Base-by-base conservation (phyloP, 2,113 vertebrate species). In the Pelvicachromis taeniatus region DNA sequence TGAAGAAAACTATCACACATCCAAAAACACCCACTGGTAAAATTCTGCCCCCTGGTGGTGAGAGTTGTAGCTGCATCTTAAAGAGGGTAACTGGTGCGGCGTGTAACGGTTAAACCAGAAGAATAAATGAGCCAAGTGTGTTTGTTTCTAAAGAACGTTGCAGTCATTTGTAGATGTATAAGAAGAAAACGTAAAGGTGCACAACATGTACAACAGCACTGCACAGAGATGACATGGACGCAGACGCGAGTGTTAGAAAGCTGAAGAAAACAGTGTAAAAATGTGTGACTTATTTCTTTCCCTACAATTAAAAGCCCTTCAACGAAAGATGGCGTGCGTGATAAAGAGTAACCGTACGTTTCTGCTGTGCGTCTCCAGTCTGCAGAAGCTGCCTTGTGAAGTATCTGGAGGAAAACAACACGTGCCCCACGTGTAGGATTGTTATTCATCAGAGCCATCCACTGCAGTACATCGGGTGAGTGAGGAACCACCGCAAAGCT, bases 401-500 rank as follows among this genome's bases (percentile, higher is more conserved):
- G 90, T 99, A 99, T 82, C 94, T 99, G 94, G 99, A 99, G 86
- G 99, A 99, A 94, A 99, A 99, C 94, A 99, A 99, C 96, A 99
- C 99, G 26, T 99, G 99, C 82, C 99, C 99, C 19, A 99, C 99
- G 1, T 99, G 99, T 94, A 96, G 98, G 94, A 99, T 99, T 84
- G 98, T 99, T 92, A 99, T 99, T 96, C 99, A 99, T 93, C 99
- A 99, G 96, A 99, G 99, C 90, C 99, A 99, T 94, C 99, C 99
- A 0, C 96, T 99, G 93, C 99, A 99, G 94, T 99, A 99, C 83
- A 99, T 99, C 17, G 99, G 99, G 98, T 99, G 91, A 97, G 98
- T 93, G 78, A 78, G 73, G 77, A 59, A 17, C 61, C 23, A 35
- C 65, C 5, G 33, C 61, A 84, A 38, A 68, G 21, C 53, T 6